Conservation (phyloP, 2,888 invertebrate species). For the Sclerodermus sp. region DNA sequence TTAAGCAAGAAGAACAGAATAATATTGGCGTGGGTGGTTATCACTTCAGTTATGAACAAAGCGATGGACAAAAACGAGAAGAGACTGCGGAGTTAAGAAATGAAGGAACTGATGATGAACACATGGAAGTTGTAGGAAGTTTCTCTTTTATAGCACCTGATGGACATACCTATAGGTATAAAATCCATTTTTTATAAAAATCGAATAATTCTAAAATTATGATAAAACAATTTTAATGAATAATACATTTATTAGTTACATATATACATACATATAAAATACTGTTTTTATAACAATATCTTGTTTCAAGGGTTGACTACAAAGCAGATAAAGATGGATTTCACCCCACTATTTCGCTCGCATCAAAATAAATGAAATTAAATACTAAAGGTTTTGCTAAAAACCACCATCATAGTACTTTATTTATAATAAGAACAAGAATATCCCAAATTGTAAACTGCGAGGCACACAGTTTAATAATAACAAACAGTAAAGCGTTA, state of each 20-base stretch:
- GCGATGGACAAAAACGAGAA: slow-evolving; percentile 54
- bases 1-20: slow-evolving; percentile 51
- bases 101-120: slow-evolving; percentile 52
- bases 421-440: no score
- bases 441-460: no score
- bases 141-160: slow-evolving; percentile 48
- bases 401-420: no score
- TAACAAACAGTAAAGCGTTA: no score
- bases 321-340: slow-evolving; percentile 53
- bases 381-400: no score
- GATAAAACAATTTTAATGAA: no score
- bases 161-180: slow-evolving; percentile 49
- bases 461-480: no score
- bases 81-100: slow-evolving; percentile 52
- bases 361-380: slow-evolving; percentile 26
- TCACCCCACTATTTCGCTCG: slow-evolving; percentile 50
- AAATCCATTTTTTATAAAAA: background rate
- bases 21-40: slow-evolving; percentile 54
- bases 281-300: background rate
- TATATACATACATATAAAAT: no score
- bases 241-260: no score
- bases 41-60: slow-evolving; percentile 54
- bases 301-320: slow-evolving; percentile 47
- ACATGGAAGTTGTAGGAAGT: slow-evolving; percentile 47
- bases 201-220: background rate